Base-by-base conservation (phyloP, 2,113 vertebrate genomes). In the Oostethus manadensis region DNA sequence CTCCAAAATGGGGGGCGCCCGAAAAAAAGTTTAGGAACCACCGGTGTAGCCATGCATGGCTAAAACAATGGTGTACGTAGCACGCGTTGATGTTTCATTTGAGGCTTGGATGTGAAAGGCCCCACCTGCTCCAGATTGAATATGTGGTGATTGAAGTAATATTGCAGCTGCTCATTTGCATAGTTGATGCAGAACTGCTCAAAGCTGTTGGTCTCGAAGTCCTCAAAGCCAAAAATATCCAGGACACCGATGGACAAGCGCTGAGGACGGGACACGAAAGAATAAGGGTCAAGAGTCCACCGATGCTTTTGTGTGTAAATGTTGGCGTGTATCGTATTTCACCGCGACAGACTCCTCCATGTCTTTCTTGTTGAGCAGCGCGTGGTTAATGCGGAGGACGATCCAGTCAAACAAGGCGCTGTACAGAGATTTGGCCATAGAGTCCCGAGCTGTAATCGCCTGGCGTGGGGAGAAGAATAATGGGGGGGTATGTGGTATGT, bases 321-420 rank as follows among this genome's bases (percentile, higher is more conserved):
- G 38, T 26, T 13, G 44, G 47, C 17, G 23, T 8, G 43, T n/a
- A 54, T 13, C 47, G 33, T 40, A 16, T 84, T 93, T 92, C 74
- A 98, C 95, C 1, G 88, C 89, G 51, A 97, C 91, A n/a, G 94
- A 92, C 51, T 94, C 96, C 65, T 95, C 95, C 93, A 99, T 93
- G 85, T 99, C 97, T 73, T 91, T 96, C 87, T 97, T 99, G 79
- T 99, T 99, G 15, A 99, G 94, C 40, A 99, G 92, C 0, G 97
- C 95, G 0, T 98, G 97, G 85, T 99, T 99, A 77, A 98, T 98
- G n/a, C 95, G 84, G 38, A 99, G 89, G 56, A 99, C 96, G 1
- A 99, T 99, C 97, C 97, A 99, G 56, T 99, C 96, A 20, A 99
- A 99, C 51, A 99, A 88, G n/a, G 97, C 96, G 13, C 96, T 97